These are phyloP conservation scores for Ptychoptera albimana DNA, from an alignment of 2,888 invertebrate species.

Conservation along the genomic window DNA sequence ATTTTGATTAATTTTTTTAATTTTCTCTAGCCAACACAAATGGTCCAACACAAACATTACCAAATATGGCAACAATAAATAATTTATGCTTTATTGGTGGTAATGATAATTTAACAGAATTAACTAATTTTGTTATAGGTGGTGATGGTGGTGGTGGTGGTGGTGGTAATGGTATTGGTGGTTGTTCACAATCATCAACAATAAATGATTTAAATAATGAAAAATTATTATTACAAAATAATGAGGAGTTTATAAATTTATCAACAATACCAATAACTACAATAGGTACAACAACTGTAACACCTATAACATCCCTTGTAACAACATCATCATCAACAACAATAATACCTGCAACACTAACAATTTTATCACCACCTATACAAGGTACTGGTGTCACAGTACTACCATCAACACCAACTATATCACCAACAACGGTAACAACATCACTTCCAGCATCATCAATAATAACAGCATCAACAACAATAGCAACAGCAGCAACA, in stretches of 20 bases:
- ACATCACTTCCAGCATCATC: not conserved
- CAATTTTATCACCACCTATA: not conserved
- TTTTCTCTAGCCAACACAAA: conserved; percentile 1
- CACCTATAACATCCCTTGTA: not conserved
- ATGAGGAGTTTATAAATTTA: too few species aligned
- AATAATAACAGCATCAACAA: not conserved
- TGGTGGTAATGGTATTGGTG: not conserved
- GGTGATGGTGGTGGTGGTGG: not conserved
- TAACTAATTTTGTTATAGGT: not conserved
- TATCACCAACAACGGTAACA: not conserved
- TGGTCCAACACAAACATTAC: not conserved
- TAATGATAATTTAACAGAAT: conserved; percentile 22
- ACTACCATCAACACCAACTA: not conserved
- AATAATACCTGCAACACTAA: not conserved
- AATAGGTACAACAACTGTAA: not conserved
- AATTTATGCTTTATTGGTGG: not conserved
- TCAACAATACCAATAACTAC: not conserved
- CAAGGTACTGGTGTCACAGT: too few species aligned
- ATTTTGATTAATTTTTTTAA: conserved; percentile 16
- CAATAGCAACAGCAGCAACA: not conserved
- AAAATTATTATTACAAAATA: too few species aligned
- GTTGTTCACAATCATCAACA: not conserved
- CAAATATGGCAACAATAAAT: not conserved
- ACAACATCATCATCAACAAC: not conserved
- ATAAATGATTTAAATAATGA: too few species aligned